Evolutionary conservation across 2,113 vertebrate species (phyloP), one percentile per base, ranked within the genome.

Genomic region (Lampris megalopsis): DNA sequence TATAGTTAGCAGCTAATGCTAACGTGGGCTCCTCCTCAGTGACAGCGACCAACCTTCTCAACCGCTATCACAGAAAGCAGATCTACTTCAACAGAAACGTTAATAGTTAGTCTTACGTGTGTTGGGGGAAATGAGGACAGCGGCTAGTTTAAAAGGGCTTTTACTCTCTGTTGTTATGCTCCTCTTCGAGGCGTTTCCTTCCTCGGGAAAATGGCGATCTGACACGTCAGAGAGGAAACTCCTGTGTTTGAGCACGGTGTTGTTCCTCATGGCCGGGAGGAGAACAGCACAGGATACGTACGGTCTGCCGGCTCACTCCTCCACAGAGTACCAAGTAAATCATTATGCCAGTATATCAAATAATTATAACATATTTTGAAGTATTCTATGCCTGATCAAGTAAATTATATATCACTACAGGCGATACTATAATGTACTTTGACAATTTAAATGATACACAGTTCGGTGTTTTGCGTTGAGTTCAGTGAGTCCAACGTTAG

Each of bases 131-230:
- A 24, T 24, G 24, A 24, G 24, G 24, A 24, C 24, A 24, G 24
- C 24, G 24, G 24, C 6, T 58, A 2, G 2, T 4, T 50, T 56
- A 0, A 11, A 41, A 3, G 42, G 41, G 36, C 47, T 5, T 57
- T 0, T 57, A 13, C 90, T 87, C 82, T 75, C 49, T 42, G 71
- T 41, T 58, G 64, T 69, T 43, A 10, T 40, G 50, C 86, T 75
- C 79, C 79, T 91, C 80, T 75, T 75, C 83, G 76, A 94, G 92
- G 92, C 91, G 93, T 93, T 92, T 91, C 88, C 92, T 90, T 85
- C 82, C 78, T 86, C 67, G 60, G 77, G 80, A 85, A 91, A 86
- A 93, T 94, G 92, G 89, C 88, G 87, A 81, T 74, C 73, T 89
- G 90, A 92, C 92, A 93, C 92, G 92, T 94, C 93, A 91, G 80